Percentiles rank a stretch among this genome's conserved stretches.
phyloP scores from a whole-genome alignment of 2,797 vertebrate genomes.

The Caiman crocodilus region DNA sequence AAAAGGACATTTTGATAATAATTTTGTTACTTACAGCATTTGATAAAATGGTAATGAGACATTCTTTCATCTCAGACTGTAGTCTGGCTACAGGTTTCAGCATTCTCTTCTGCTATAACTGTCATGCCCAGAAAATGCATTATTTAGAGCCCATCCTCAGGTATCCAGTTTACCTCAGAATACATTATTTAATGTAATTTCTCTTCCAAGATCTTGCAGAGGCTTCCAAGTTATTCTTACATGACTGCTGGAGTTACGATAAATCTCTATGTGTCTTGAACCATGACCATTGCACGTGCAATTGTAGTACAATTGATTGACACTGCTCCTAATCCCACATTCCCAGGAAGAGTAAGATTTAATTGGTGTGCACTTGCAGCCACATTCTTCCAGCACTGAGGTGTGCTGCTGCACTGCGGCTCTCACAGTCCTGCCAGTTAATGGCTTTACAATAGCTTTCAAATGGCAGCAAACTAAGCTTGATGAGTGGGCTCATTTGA shows the following conservation, averaged over 20 bases:
- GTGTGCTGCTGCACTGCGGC: slow-evolving; percentile 87
- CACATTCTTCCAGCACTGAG: slow-evolving; percentile 81
- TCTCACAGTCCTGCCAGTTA: slow-evolving; percentile 76
- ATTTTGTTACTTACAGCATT: slow-evolving; percentile 94
- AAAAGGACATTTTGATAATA: slow-evolving; percentile 5
- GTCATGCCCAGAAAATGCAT: slow-evolving; percentile 85
- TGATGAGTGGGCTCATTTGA: slow-evolving; percentile 73
- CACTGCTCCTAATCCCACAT: slow-evolving; percentile 80
- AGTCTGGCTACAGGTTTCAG: slow-evolving; percentile 83
- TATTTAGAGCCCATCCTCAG: slow-evolving; percentile 85
- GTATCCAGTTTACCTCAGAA: slow-evolving; percentile 81
- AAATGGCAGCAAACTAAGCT: slow-evolving; percentile 78
- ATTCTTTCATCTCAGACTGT: slow-evolving; percentile 85
- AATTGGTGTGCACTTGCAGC: slow-evolving; percentile 84
- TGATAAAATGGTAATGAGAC: slow-evolving; percentile 98
- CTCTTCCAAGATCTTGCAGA: slow-evolving; percentile 72
- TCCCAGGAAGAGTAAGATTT: slow-evolving; percentile 68
- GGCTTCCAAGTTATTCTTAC: slow-evolving; percentile 76
- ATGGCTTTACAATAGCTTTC: slow-evolving; percentile 81
- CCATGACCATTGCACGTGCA: slow-evolving; percentile 88
- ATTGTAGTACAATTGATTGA: slow-evolving; percentile 87
- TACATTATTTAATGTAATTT: slow-evolving; percentile 76
- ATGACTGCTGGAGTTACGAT: slow-evolving; percentile 79
- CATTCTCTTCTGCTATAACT: slow-evolving; percentile 75
- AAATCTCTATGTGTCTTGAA: slow-evolving; percentile 75